Base-by-base conservation (phyloP, 2,113 vertebrate species). In the Tylochromis polylepis region DNA sequence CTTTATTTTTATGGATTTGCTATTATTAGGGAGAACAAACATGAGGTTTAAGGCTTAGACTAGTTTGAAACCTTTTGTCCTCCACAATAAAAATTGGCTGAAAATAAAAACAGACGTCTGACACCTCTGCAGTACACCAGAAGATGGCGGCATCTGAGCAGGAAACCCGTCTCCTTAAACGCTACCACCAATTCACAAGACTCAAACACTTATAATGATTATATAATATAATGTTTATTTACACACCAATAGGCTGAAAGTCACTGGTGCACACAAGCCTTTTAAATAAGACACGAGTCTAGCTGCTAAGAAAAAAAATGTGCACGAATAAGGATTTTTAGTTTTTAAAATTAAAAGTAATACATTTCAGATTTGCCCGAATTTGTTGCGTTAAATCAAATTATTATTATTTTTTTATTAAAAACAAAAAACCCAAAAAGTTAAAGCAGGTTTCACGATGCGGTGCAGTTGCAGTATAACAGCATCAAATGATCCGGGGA, bases 111-210 rank as follows among this genome's bases (percentile, higher is more conserved):
- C 11, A 11, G 34, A 65, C 60, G 36, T 18, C 24, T 15, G 29
- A 24, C 59, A 72, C 9, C 3, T 27, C 86, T 43, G 29, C 0
- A 2, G 14, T 2, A 0, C 78, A 82, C 92, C 93, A 92, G 6
- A 79, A 18, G 94, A 72, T 87, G 94, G 93, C 91, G 90, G 84
- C 67, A 84, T 91, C 55, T 67, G 14, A 65, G 14, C 58, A 93
- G 78, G 20, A 86, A 91, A 87, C 4, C 41, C 16, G 5, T 43
- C 18, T 72, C 59, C 14, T 59, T 14, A 34, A 5, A 22, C 1
- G 11, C 11, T 9, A 15, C 49, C 11, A 20, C 34, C 11, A 18
- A 14, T 18, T 18, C 3, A 41, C 3, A 8, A 15, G 29, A 70
- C 24, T 43, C 8, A 82, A 79, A 84, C 4, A 72, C n/a, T 27